phyloP scores from a whole-genome alignment of 2,113 vertebrate genomes.

The Sylvia atricapilla region DNA sequence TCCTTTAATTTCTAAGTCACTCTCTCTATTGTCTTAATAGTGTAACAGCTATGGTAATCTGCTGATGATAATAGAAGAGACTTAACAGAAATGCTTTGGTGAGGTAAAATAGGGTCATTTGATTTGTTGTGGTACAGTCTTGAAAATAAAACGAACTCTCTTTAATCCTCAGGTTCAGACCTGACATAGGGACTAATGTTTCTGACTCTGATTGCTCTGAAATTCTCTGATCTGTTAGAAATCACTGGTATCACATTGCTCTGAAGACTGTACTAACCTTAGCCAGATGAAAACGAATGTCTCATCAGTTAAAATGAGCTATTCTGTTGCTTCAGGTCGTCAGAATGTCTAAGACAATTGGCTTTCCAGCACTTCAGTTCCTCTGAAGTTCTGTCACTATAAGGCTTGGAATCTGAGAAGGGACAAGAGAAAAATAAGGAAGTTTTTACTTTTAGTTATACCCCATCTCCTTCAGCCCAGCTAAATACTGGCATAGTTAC shows the following conservation, averaged over 20 bases:
- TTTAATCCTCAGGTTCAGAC: not conserved
- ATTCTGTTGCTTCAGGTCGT: not conserved
- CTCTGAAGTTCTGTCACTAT: not conserved
- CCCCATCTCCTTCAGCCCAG: not conserved
- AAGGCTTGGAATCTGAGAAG: not conserved
- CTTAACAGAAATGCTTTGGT: not conserved
- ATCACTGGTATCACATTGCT: not conserved
- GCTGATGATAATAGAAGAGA: not conserved
- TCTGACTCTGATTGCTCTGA: not conserved
- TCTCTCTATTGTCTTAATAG: not conserved
- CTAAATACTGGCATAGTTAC: not conserved
- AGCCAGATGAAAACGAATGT: not conserved
- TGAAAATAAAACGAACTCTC: not conserved
- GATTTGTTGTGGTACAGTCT: not conserved
- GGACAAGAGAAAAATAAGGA: not conserved
- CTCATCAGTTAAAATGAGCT: not conserved
- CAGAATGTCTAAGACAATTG: not conserved
- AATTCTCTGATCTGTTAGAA: not conserved
- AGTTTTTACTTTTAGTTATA: not conserved
- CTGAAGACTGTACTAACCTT: not conserved
- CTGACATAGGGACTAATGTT: not conserved
- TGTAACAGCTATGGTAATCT: not conserved
- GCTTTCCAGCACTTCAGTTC: not conserved
- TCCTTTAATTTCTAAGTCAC: not conserved
- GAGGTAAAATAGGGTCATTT: not conserved